Evolutionary conservation across 2,113 vertebrate species (phyloP).

Genomic region (Pangasianodon hypophthalmus): DNA sequence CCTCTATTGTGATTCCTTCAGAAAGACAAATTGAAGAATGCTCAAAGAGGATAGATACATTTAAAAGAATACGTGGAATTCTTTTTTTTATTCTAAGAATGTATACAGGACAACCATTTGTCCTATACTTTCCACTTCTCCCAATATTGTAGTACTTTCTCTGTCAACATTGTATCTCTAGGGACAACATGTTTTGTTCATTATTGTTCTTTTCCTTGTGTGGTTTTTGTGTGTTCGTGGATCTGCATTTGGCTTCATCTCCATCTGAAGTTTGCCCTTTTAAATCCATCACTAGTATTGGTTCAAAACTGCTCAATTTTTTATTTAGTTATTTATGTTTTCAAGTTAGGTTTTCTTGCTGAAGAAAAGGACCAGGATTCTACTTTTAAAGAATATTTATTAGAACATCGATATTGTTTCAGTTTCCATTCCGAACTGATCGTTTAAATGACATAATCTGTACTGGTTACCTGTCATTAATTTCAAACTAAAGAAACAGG

Average conservation of each 20-base stretch:
- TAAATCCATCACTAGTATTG: no score
- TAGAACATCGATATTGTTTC: neutral
- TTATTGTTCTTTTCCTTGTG: neutral
- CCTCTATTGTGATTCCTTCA: neutral
- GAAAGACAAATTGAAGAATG: neutral
- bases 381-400: neutral
- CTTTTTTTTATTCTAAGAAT: no score
- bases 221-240: neutral
- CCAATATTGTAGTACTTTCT: no score
- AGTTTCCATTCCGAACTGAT: neutral
- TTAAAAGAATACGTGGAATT: neutral
- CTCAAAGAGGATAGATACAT: neutral
- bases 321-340: neutral
- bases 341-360: neutral
- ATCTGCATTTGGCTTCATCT: neutral
- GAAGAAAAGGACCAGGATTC: neutral
- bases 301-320: neutral
- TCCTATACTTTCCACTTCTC: no score
- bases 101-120: no score
- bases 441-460: neutral
- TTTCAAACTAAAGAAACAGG: neutral
- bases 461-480: neutral
- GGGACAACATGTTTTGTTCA: neutral
- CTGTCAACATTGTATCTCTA: no score
- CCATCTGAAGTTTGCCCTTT: no score